These are phyloP conservation scores for Saguinus imperator DNA, from an alignment of 2,113 vertebrate species.

Conservation along the genomic window DNA sequence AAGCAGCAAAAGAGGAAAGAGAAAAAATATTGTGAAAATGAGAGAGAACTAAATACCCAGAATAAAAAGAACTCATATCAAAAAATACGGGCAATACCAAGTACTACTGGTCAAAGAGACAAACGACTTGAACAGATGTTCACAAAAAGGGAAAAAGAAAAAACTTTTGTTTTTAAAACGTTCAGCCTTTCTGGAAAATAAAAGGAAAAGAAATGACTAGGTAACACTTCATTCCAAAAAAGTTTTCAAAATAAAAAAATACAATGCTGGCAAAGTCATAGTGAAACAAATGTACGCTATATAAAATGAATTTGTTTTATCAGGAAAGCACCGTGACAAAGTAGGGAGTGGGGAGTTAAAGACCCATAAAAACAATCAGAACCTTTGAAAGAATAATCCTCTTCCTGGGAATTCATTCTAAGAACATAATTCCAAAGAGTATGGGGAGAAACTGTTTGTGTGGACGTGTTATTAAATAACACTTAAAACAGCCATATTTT, in stretches of 20 bases:
- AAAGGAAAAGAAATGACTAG: background rate
- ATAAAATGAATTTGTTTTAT: background rate
- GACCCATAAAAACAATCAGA: background rate
- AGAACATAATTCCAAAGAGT: conserved; percentile 19
- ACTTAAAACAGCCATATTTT: background rate
- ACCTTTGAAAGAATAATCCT: background rate
- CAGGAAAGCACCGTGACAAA: background rate
- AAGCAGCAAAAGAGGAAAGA: background rate
- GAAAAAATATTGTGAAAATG: background rate
- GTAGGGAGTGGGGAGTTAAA: background rate
- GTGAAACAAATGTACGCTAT: background rate
- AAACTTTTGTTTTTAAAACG: background rate
- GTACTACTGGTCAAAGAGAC: background rate
- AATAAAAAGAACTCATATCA: background rate
- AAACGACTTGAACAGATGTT: background rate
- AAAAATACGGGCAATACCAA: background rate
- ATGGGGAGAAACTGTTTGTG: background rate
- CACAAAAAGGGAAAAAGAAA: background rate
- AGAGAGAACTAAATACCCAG: background rate
- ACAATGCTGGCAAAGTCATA: background rate
- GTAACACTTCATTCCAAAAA: background rate
- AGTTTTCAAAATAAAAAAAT: conserved; percentile 1
- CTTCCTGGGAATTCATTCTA: background rate
- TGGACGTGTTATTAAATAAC: background rate
- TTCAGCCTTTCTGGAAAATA: conserved; percentile 1